phyloP scores from a whole-genome alignment of 2,888 invertebrate species.

The Tridacna gigas region DNA sequence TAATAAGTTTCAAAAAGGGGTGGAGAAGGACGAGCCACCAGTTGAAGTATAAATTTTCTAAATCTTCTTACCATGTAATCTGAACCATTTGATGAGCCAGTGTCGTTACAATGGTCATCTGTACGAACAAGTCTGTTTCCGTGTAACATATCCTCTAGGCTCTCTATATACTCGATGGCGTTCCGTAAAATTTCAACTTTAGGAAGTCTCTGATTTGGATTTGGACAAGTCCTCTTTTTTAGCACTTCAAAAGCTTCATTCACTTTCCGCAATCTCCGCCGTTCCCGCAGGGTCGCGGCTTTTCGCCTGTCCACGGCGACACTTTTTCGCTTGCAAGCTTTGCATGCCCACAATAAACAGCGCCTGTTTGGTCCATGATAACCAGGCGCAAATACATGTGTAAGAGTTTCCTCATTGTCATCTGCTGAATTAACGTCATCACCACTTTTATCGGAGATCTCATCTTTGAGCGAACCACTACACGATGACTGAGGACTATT shows the following conservation, averaged over 20 bases:
- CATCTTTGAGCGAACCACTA: constrained; percentile 67
- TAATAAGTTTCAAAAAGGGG: too few species aligned
- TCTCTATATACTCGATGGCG: constrained; percentile 98
- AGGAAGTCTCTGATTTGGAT: constrained; percentile 97
- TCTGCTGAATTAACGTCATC: constrained; percentile 70
- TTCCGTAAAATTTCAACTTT: constrained; percentile 98
- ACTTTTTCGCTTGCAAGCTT: constrained; percentile 96
- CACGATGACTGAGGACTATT: constrained; percentile 65
- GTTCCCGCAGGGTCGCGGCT: constrained; percentile 97
- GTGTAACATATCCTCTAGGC: constrained; percentile 86
- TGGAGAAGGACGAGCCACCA: too few species aligned
- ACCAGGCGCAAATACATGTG: constrained; percentile 85
- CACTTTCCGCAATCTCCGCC: constrained; percentile 96
- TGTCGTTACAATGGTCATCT: constrained; percentile 76
- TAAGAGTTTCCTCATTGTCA: constrained; percentile 77
- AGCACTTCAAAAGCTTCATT: constrained; percentile 99
- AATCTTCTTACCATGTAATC: constrained; percentile 79
- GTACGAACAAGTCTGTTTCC: constrained; percentile 74
- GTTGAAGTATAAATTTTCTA: neutral
- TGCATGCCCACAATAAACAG: constrained; percentile 98
- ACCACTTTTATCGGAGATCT: constrained; percentile 65
- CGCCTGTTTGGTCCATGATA: constrained; percentile 87
- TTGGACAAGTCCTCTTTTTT: constrained; percentile 95
- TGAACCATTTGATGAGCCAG: constrained; percentile 79
- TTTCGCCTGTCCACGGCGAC: constrained; percentile 97